Evolutionary conservation across 2,888 invertebrate genomes (phyloP).

Genomic region (Dyspetes luteomarginatus): DNA sequence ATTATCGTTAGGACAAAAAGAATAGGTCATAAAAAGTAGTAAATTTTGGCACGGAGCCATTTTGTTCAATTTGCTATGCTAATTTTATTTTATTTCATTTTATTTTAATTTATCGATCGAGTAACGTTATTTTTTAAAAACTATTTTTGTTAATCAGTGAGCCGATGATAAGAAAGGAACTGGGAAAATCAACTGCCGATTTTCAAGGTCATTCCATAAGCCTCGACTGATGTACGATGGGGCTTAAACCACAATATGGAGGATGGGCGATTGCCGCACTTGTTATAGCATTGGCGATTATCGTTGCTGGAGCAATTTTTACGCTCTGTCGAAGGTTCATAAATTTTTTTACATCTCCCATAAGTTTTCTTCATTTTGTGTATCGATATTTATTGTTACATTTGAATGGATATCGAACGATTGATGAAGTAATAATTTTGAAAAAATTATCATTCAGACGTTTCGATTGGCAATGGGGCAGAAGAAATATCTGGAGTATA

Average conservation of each 20-base stretch:
- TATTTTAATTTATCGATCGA: background rate
- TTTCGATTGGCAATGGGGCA: slow-evolving; percentile 78
- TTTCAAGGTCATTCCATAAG: background rate
- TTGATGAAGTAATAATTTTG: background rate
- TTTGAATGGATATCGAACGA: background rate
- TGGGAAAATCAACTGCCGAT: background rate
- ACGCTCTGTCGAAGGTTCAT: slow-evolving; percentile 78
- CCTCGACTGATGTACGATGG: slow-evolving; percentile 24
- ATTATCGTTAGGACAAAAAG: too few relatives aligned
- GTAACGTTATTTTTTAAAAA: background rate
- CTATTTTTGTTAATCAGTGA: background rate
- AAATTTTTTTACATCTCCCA: slow-evolving; percentile 28
- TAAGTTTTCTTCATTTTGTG: slow-evolving; percentile 8
- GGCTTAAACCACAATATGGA: slow-evolving; percentile 61
- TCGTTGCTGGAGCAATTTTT: slow-evolving; percentile 75
- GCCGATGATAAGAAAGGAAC: background rate
- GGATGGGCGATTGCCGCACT: slow-evolving; percentile 79
- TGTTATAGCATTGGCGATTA: slow-evolving; percentile 75
- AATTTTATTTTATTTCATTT: too few relatives aligned
- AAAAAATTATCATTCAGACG: slow-evolving; percentile 26
- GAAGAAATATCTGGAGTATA: slow-evolving; percentile 79
- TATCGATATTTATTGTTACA: background rate
- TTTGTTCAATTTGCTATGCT: background rate
- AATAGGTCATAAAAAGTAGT: too few relatives aligned
- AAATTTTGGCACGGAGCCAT: background rate